Percentiles rank a stretch among this genome's conserved stretches.
These are phyloP conservation scores for Phrynosoma platyrhinos DNA, from an alignment of 2,113 vertebrate species.

Conservation along the genomic window DNA sequence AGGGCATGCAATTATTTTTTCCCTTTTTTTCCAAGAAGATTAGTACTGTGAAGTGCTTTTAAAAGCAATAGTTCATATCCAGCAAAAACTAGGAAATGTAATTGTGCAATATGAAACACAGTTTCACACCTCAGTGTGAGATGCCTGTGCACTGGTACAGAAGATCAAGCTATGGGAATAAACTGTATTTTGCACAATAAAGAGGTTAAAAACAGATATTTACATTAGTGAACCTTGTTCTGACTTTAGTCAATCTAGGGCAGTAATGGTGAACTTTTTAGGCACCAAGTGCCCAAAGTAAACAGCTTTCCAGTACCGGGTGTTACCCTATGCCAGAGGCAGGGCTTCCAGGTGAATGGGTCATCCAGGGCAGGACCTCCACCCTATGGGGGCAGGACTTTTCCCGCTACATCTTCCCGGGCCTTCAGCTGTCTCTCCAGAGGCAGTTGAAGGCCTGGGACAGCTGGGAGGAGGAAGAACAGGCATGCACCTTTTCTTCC, in stretches of 20 bases:
- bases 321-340: no score
- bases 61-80: conserved; percentile 36
- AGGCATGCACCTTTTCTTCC: no score
- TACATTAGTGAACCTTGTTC: conserved; percentile 27
- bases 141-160: background rate
- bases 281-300: no score
- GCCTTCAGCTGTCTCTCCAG: no score
- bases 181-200: background rate
- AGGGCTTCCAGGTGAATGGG: no score
- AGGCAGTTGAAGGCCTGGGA: no score
- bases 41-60: conserved; percentile 51
- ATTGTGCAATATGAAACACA: conserved; percentile 22
- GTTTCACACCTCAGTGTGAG: background rate
- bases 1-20: conserved; percentile 50
- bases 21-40: conserved; percentile 58
- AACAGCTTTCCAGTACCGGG: no score
- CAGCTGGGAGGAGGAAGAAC: no score
- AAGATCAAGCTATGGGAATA: conserved; percentile 26
- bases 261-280: no score
- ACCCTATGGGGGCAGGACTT: no score
- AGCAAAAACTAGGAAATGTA: conserved; percentile 21
- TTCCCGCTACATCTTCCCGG: no score
- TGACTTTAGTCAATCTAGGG: background rate
- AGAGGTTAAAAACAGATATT: background rate
- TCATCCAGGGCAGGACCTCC: no score